Base-by-base conservation (phyloP, 2,797 vertebrate genomes). In the Tinamus major region DNA sequence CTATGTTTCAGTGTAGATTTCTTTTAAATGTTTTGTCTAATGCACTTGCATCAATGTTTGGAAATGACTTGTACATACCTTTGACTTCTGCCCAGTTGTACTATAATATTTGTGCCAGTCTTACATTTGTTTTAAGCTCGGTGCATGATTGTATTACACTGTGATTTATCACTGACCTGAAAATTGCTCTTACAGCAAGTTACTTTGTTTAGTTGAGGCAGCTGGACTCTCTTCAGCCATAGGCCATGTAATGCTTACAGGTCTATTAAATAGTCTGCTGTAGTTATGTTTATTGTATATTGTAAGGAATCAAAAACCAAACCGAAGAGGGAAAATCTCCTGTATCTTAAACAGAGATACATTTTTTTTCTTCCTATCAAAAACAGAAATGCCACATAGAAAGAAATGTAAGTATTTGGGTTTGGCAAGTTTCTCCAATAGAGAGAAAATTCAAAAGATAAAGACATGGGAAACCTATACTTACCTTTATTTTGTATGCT, bases 81-180 rank as follows among this genome's bases (percentile, higher is more conserved):
- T 95, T 95, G 96, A 94, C 88, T 95, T 88, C 92, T 96, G 64
- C 85, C 72, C 72, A 93, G 72, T 94, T 97, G 96, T 96, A 96
- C 92, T 97, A 97, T 96, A 97, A 93, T 96, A 96, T 95, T 93
- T 97, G 95, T 97, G 96, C 92, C 94, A 83, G 70, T 94, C 95
- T 96, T 94, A 91, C 86, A 63, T 97, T 96, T 94, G 92, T 77
- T 96, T 97, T 95, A 90, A 96, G 87, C 92, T 97, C 95, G 92
- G 88, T 98, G 98, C 98, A 98, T 98, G 98, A 95, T 95, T 97
- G 94, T 97, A 96, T 95, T 94, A 96, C 89, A 87, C 95, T 95
- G 82, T 97, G 95, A 94, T 92, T 95, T 96, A 94, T 90, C 75
- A 71, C 95, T 97, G 94, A 96, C 95, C 96, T 96, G 94, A 96